Base-by-base conservation (phyloP, 2,888 invertebrate species). In the Amiota mariae region DNA sequence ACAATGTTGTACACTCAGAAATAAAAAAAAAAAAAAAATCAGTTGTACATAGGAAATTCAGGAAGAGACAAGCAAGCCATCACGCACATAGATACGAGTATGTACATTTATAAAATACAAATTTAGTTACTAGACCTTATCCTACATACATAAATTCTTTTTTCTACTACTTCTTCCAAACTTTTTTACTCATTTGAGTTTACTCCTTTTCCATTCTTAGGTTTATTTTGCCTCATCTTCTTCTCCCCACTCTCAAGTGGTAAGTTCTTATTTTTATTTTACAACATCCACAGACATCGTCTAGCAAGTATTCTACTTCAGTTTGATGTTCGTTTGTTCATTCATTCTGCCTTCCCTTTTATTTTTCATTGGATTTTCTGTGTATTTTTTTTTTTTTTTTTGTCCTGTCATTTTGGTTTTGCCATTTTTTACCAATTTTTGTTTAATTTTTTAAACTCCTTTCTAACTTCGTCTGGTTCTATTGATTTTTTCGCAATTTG, bases 401-500 rank as follows among this genome's bases (percentile, higher is more conserved):
- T 80, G 80, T 84, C 82, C 84, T 79, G 82, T 80, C 81, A 76
- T 74, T 84, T 84, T 78, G 11, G 8, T 59, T 72, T 56, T 51
- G 36, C 63, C 71, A 61, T 70, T 64, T 51, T 36, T 51, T 51
- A 68, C 47, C 24, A 73, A 24, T 56, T 72, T 57, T 64, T 70
- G 64, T 57, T 15, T 70, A 24, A 51, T 18, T 51, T 63, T 13
- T 36, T 56, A 49, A 24, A 56, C 57, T 56, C 57, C 57, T 36
- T 47, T 70, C 49, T 59, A 72, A 64, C 75, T 84, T 81, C 84
- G 90, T 90, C 90, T 90, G 90, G 88, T 89, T 87, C 89, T 90
- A 90, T 90, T 89, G 90, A 90, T 90, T 90, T 90, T 90, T 88
- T 88, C 81, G 81, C 82, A 80, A 81, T 78, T 80, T 75, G 76